Evolutionary conservation across 2,888 invertebrate species (phyloP), one percentile per base, ranked within the genome.

Genomic region (Shargacucullia verbasci): DNA sequence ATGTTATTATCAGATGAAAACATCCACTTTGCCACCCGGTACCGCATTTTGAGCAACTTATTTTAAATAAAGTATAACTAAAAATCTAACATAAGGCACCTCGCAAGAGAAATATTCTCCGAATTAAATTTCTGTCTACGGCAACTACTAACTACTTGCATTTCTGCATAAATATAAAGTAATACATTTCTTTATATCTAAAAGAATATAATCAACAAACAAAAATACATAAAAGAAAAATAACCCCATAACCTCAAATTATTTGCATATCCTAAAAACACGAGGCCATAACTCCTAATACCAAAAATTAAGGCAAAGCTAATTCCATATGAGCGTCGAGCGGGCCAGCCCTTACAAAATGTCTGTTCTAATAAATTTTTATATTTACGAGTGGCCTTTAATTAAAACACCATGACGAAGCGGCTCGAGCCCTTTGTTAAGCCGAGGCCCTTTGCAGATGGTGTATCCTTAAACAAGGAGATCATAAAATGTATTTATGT

Each of bases 381-480:
- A 76, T 66, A 62, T 57, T 58, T 63, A 75, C 61, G 50, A 55
- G 47, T 40, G 57, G 41, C 44, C 50, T 64, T 61, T 68, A 69
- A 73, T 79, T 80, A 77, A 78, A 80, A 70, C 46, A 47, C 62
- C 63, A 54, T 73, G 71, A 76, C 66, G 64, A 46, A 59, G 46
- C 50, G 12, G n/a, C 34, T 43, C 25, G 40, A 5, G 33, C 34
- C 45, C 40, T 58, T 52, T 48, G 53, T 45, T 39, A 29, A 55
- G 11, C 14, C 31, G 14, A 38, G 14, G 43, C 39, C 38, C 31
- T 58, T 43, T 13, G 40, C 44, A 55, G 37, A 56, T 62, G 59
- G 31, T 15, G 13, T 15, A 10, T 35, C 33, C 13, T 57, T 43
- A 46, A 45, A 37, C 34, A 44, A 31, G 34, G 15, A n/a, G 14